These are phyloP conservation scores for Drosophila silvestris DNA, from an alignment of 2,888 invertebrate species.

Conservation along the genomic window DNA sequence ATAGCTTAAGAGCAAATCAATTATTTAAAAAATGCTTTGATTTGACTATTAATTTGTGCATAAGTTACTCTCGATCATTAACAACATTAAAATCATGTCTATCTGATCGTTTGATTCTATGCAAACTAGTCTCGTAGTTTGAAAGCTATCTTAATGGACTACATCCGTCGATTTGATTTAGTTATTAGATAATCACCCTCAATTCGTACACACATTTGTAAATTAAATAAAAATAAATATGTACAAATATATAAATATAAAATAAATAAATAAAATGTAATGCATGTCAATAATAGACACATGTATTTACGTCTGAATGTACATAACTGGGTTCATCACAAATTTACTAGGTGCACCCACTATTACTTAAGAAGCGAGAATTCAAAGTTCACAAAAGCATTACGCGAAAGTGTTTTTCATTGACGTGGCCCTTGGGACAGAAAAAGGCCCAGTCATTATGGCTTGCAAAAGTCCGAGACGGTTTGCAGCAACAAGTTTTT, in stretches of 20 bases:
- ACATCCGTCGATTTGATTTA: not conserved
- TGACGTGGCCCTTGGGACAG: slow-evolving; percentile 49
- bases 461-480: slow-evolving; percentile 20
- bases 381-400: slow-evolving; percentile 2
- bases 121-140: not conserved
- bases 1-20: not conserved
- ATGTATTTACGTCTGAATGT: not conserved
- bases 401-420: slow-evolving; percentile 35
- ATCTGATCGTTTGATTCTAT: not conserved
- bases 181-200: not conserved
- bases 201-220: not conserved
- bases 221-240: not conserved
- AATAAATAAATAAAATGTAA: not conserved
- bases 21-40: not conserved
- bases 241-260: not conserved
- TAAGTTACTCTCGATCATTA: not conserved
- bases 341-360: not conserved
- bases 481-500: slow-evolving; percentile 35
- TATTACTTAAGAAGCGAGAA: not conserved
- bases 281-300: not conserved
- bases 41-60: not conserved
- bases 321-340: not conserved
- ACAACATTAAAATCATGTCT: not conserved
- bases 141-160: not conserved
- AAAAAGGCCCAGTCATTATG: slow-evolving; percentile 52